phyloP scores from a whole-genome alignment of 2,888 invertebrate species.

The Drosophila nr. perissopoda region DNA sequence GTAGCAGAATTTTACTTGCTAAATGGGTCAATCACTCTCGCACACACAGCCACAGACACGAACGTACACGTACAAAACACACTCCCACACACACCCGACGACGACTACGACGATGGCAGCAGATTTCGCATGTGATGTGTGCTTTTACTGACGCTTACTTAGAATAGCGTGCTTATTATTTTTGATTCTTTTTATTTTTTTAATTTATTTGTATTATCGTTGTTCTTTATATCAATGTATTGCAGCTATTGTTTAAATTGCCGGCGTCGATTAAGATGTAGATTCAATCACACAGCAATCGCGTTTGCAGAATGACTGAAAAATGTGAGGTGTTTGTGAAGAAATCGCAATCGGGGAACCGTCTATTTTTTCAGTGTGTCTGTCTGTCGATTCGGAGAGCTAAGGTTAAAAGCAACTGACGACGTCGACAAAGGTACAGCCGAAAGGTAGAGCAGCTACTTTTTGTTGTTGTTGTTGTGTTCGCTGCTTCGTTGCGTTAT shows the following conservation, averaged over 20 bases:
- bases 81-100: constrained; percentile 27
- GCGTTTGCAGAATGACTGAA: constrained; percentile 69
- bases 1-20: constrained; percentile 35
- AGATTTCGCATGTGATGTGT: constrained; percentile 55
- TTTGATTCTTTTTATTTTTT: constrained; percentile 11
- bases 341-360: constrained; percentile 46
- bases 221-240: constrained; percentile 33
- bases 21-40: constrained; percentile 72
- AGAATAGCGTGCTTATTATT: constrained; percentile 30
- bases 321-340: constrained; percentile 53
- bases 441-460: constrained; percentile 54
- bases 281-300: constrained; percentile 53
- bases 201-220: constrained; percentile 22
- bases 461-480: constrained; percentile 34
- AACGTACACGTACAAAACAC: constrained; percentile 12
- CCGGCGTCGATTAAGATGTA: constrained; percentile 40
- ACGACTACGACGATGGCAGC: background rate
- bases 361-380: constrained; percentile 52
- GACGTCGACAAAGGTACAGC: constrained; percentile 54
- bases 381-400: constrained; percentile 58
- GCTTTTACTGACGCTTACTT: constrained; percentile 22
- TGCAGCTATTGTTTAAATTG: constrained; percentile 6
- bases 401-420: constrained; percentile 69
- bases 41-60: constrained; percentile 30
- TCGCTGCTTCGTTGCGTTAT: constrained; percentile 44